These are phyloP conservation scores for Eugnorisma glareosa DNA, from an alignment of 2,888 invertebrate species.

Conservation along the genomic window DNA sequence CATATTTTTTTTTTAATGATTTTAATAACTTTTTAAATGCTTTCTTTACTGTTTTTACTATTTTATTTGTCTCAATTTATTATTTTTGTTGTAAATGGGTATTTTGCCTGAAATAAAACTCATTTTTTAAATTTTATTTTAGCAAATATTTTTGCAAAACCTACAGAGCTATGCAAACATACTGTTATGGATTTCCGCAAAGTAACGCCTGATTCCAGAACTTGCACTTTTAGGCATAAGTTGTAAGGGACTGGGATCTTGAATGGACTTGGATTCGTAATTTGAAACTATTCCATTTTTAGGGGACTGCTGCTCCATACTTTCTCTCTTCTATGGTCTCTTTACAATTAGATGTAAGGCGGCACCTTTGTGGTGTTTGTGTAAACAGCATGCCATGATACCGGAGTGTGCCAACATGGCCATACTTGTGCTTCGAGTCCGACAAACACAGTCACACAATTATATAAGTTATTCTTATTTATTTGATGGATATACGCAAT, in stretches of 20 bases:
- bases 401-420: slow-evolving; percentile 67
- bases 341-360: slow-evolving; percentile 61
- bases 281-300: background rate
- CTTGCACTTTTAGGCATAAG: background rate
- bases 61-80: too few relatives aligned
- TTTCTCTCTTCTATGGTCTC: slow-evolving; percentile 22
- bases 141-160: too few relatives aligned
- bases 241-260: background rate
- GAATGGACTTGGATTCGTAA: background rate
- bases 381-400: slow-evolving; percentile 69
- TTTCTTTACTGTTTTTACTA: too few relatives aligned
- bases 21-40: too few relatives aligned
- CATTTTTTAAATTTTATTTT: too few relatives aligned
- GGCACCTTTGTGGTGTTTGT: slow-evolving; percentile 74
- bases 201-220: background rate
- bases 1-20: too few relatives aligned
- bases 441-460: slow-evolving; percentile 68
- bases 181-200: background rate
- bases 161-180: too few relatives aligned
- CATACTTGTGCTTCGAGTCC: slow-evolving; percentile 72
- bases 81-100: too few relatives aligned
- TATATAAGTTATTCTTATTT: slow-evolving; percentile 64
- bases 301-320: background rate
- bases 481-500: slow-evolving; percentile 70
- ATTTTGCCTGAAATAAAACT: too few relatives aligned